Conservation (phyloP, 2,113 vertebrate genomes). For the Bubo scandiacus region DNA sequence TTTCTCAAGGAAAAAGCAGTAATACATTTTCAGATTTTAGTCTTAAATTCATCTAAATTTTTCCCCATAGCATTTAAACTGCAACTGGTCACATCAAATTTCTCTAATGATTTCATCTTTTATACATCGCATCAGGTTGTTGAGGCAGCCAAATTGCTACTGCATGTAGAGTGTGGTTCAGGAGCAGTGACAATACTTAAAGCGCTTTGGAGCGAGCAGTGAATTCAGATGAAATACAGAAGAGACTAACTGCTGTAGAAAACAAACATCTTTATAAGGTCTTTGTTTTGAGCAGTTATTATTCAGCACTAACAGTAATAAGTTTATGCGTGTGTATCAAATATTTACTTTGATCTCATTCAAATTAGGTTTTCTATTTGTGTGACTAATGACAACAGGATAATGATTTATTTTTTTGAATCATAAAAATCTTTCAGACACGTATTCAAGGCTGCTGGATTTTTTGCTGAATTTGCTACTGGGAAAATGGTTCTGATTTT, state of each 20-base stretch:
- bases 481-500: slow-evolving; percentile 40
- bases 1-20: slow-evolving; percentile 1
- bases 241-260: slow-evolving; percentile 27
- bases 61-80: slow-evolving; percentile 26
- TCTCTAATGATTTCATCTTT: slow-evolving; percentile 50
- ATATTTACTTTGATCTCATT: slow-evolving; percentile 57
- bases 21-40: background rate
- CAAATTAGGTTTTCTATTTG: slow-evolving; percentile 45
- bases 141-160: slow-evolving; percentile 57
- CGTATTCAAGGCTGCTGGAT: slow-evolving; percentile 8
- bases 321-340: slow-evolving; percentile 46
- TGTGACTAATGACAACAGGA: slow-evolving; percentile 41
- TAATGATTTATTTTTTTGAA: slow-evolving; percentile 45
- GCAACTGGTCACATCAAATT: slow-evolving; percentile 33
- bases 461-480: slow-evolving; percentile 38
- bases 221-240: slow-evolving; percentile 34
- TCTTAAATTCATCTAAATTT: background rate
- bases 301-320: slow-evolving; percentile 57
- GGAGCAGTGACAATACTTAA: slow-evolving; percentile 44
- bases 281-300: slow-evolving; percentile 56
- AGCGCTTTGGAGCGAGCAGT: background rate
- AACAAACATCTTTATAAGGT: slow-evolving; percentile 41
- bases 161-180: slow-evolving; percentile 21
- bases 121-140: slow-evolving; percentile 26
- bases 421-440: slow-evolving; percentile 31